Evolutionary conservation across 2,797 vertebrate genomes (phyloP).

Genomic region (Betta splendens): DNA sequence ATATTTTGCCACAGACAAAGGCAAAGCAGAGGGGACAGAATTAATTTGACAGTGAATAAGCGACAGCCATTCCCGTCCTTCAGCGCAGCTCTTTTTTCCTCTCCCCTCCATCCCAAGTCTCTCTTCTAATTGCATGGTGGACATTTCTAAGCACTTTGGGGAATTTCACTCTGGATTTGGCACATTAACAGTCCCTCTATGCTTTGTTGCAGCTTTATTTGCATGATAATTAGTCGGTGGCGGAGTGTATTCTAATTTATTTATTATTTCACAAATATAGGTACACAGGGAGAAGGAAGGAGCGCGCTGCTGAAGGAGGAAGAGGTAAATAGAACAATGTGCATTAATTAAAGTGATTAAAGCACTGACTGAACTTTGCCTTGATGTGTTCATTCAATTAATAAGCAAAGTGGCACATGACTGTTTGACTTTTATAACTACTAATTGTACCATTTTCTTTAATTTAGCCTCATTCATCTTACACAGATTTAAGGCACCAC

Average conservation of each 20-base stretch:
- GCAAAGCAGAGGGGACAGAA: slow-evolving; percentile 74
- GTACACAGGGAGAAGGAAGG: slow-evolving; percentile 66
- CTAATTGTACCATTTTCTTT: slow-evolving; percentile 65
- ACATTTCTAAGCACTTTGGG: slow-evolving; percentile 83
- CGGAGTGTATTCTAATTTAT: slow-evolving; percentile 83
- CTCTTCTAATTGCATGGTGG: slow-evolving; percentile 81
- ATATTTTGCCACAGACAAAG: slow-evolving; percentile 47
- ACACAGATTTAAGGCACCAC: slow-evolving; percentile 46
- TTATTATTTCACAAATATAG: slow-evolving; percentile 78
- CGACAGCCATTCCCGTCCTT: slow-evolving; percentile 79
- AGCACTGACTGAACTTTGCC: slow-evolving; percentile 82
- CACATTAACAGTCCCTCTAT: slow-evolving; percentile 78
- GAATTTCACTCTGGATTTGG: slow-evolving; percentile 80
- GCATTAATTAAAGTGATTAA: slow-evolving; percentile 87
- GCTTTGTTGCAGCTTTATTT: slow-evolving; percentile 84
- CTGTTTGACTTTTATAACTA: slow-evolving; percentile 75
- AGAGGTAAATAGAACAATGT: slow-evolving; percentile 70
- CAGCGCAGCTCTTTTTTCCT: slow-evolving; percentile 52
- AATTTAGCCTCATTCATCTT: slow-evolving; percentile 66
- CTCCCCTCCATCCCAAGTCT: slow-evolving; percentile 59
- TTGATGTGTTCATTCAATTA: slow-evolving; percentile 93
- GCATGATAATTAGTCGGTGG: slow-evolving; percentile 87
- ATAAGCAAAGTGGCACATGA: slow-evolving; percentile 84
- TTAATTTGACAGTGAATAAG: slow-evolving; percentile 92
- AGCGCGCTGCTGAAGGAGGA: slow-evolving; percentile 48